Evolutionary conservation across 2,113 vertebrate species (phyloP), one percentile per base, ranked within the genome.

Genomic region (Leptobrachium ailaonicum): DNA sequence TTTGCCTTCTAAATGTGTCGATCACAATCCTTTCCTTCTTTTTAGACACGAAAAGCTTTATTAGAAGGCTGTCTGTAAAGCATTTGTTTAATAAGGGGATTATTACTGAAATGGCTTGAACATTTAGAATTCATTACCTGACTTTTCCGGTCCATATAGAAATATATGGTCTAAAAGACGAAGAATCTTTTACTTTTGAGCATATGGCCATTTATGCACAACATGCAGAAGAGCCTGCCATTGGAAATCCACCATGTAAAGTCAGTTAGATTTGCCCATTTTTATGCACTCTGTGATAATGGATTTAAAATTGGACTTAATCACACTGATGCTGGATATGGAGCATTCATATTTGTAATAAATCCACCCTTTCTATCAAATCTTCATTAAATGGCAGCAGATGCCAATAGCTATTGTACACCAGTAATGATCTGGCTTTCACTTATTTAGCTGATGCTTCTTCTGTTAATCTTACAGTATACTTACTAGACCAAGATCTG

Each of bases 291-390:
- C 47, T 60, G 56, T 2, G 56, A 60, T 60, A 60, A 60, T 60
- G 56, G 56, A 60, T 60, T 60, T 60, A 60, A 60, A 60, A 60
- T 60, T 60, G 13, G 56, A 12, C 56, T 60, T 60, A 60, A 60
- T 60, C 56, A 12, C 3, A 50, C 56, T 10, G 56, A 14, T 12
- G 56, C 6, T 60, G 56, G 13, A 60, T 60, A 14, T 1, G 13
- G 13, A 60, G 56, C 56, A 60, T 12, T 60, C 56, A 60, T 4
- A 60, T 8, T 60, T 14, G 3, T 60, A 60, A 13, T 60, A 13
- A 60, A 3, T 12, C 56, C 56, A 60, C 56, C 9, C 2, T 3
- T 58, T 8, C 9, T 12, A 58, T 58, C 2, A 58, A 14, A 58
- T 60, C 56, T 12, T 3, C 56, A 11, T 3, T 60, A 60, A 50